phyloP scores from a whole-genome alignment of 2,888 invertebrate genomes.

The Drosophila percnosoma region DNA sequence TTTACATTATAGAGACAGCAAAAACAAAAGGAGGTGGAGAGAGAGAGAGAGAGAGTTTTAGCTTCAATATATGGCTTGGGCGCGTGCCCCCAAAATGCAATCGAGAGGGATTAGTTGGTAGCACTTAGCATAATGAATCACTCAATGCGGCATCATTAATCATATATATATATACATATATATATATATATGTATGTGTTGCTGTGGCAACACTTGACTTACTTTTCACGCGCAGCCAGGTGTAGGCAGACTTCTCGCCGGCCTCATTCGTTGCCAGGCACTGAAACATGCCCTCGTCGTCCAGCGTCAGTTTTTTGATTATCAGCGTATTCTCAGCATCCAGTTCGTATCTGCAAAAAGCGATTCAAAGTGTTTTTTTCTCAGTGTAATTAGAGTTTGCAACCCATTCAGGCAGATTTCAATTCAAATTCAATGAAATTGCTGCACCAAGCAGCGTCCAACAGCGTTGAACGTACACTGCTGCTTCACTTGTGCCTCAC shows the following conservation, averaged over 20 bases:
- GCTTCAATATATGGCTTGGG: slow-evolving; percentile 23
- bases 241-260: slow-evolving; percentile 94
- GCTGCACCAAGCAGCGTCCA: background rate
- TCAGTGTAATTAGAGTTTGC: background rate
- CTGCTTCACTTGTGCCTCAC: background rate
- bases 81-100: slow-evolving; percentile 21
- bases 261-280: slow-evolving; percentile 96
- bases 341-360: slow-evolving; percentile 88
- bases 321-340: slow-evolving; percentile 93
- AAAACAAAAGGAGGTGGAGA: slow-evolving; percentile 19
- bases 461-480: background rate
- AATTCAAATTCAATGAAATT: background rate
- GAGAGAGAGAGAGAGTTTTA: slow-evolving; percentile 30
- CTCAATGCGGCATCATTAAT: background rate
- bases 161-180: background rate
- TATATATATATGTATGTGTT: background rate
- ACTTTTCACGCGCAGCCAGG: slow-evolving; percentile 98
- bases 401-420: background rate
- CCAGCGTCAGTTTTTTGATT: slow-evolving; percentile 91
- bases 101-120: slow-evolving; percentile 25
- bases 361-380: background rate
- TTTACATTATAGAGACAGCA: slow-evolving; percentile 5
- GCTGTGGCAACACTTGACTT: slow-evolving; percentile 85
- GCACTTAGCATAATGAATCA: background rate
- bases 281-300: slow-evolving; percentile 97